Percentiles rank a stretch among this genome's conserved stretches.
Conservation (phyloP, 2,113 vertebrate genomes). For the Aegithalos caudatus region DNA sequence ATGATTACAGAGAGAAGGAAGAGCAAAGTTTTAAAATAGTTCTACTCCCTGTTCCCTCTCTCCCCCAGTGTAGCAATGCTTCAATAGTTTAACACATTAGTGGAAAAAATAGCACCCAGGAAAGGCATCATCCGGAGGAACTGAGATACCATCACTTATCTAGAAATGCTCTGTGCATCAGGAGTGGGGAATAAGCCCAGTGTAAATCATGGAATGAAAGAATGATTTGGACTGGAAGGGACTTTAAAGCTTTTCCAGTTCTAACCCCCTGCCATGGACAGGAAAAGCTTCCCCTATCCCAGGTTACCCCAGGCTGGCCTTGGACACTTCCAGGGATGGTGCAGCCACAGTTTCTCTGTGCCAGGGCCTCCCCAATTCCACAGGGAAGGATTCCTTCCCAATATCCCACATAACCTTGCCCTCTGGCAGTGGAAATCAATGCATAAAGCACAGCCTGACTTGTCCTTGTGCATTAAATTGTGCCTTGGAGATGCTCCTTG, state of each 20-base stretch:
- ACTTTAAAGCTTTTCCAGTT: background rate
- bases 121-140: background rate
- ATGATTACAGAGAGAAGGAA: background rate
- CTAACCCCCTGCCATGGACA: background rate
- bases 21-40: background rate
- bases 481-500: rapidly evolving
- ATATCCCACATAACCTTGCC: background rate
- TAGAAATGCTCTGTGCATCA: background rate
- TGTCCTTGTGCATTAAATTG: rapidly evolving
- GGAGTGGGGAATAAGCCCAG: background rate
- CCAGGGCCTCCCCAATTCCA: background rate
- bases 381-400: background rate
- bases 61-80: background rate
- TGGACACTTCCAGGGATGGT: background rate
- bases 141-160: background rate
- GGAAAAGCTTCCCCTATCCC: background rate
- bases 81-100: background rate
- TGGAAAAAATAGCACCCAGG: background rate
- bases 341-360: background rate
- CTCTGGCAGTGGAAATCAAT: background rate
- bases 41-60: background rate
- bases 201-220: background rate
- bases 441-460: background rate
- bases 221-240: background rate
- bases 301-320: background rate